These are phyloP conservation scores for Montipora capricornis DNA, from an alignment of 64 coral and sea anemone species.

Conservation along the genomic window DNA sequence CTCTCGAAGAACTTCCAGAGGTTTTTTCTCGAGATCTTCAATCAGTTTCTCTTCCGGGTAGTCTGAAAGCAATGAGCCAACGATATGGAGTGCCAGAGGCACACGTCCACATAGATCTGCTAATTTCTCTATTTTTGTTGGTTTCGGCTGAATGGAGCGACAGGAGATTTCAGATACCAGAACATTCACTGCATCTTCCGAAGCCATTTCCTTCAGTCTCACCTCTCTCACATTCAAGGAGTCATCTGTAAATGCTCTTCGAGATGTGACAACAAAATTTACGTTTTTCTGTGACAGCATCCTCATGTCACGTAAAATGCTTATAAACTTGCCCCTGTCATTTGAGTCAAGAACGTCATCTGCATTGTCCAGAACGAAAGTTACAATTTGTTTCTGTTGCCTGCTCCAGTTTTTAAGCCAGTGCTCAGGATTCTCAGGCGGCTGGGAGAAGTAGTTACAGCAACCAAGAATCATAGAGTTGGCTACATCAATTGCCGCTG, in stretches of 20 bases:
- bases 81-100: slow-evolving; percentile 58
- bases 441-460: neutral
- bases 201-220: neutral
- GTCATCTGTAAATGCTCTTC: slow-evolving; percentile 14
- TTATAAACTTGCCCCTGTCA: neutral
- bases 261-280: slow-evolving; percentile 50
- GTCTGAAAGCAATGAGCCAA: slow-evolving; percentile 45
- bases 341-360: slow-evolving; percentile 45
- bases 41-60: slow-evolving; percentile 33
- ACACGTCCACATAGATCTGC: slow-evolving; percentile 36
- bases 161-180: neutral
- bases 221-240: neutral
- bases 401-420: slow-evolving; percentile 59
- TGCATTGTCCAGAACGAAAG: slow-evolving; percentile 50
- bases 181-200: neutral
- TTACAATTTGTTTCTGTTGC: neutral
- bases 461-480: slow-evolving; percentile 34
- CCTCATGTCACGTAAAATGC: slow-evolving; percentile 56
- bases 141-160: neutral
- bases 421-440: neutral
- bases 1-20: slow-evolving; percentile 1
- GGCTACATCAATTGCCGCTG: slow-evolving; percentile 11
- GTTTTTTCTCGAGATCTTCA: neutral
- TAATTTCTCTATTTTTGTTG: neutral
- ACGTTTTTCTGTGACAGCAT: slow-evolving; percentile 11